Evolutionary conservation across 2,888 invertebrate species (phyloP).

Genomic region (Lacanobia wlatinum): DNA sequence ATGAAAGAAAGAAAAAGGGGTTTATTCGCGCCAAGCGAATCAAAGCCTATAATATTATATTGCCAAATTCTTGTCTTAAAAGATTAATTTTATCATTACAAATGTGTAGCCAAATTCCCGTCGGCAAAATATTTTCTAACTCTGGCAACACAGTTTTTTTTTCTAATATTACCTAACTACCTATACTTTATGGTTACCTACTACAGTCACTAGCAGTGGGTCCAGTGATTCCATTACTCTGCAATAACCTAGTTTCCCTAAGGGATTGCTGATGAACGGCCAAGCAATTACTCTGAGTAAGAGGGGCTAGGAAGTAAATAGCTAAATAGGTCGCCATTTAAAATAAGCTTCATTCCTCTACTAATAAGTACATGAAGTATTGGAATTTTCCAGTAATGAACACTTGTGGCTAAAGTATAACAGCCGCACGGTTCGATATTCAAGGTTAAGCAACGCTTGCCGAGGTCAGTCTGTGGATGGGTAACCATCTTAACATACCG

Average conservation of each 20-base stretch:
- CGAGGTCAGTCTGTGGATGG: too few species aligned
- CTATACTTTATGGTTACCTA: not conserved
- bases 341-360: not conserved
- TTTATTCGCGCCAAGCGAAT: too few species aligned
- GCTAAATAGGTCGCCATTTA: constrained; percentile 29
- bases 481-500: too few species aligned
- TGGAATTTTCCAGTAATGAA: not conserved
- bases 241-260: constrained; percentile 50
- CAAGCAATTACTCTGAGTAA: constrained; percentile 47
- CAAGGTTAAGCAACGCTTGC: too few species aligned
- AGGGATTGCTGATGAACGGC: constrained; percentile 47
- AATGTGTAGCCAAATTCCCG: too few species aligned
- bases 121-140: not conserved
- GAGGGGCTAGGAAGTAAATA: constrained; percentile 21
- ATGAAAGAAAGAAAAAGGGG: too few species aligned
- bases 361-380: not conserved
- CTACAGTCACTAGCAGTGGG: not conserved
- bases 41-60: too few species aligned
- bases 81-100: too few species aligned
- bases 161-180: too few species aligned
- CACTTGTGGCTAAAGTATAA: too few species aligned
- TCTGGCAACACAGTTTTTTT: not conserved
- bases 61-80: too few species aligned
- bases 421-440: too few species aligned
- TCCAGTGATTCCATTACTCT: constrained; percentile 40